Base-by-base conservation (phyloP, 2,797 vertebrate genomes). In the Coccyzus lansbergi region DNA sequence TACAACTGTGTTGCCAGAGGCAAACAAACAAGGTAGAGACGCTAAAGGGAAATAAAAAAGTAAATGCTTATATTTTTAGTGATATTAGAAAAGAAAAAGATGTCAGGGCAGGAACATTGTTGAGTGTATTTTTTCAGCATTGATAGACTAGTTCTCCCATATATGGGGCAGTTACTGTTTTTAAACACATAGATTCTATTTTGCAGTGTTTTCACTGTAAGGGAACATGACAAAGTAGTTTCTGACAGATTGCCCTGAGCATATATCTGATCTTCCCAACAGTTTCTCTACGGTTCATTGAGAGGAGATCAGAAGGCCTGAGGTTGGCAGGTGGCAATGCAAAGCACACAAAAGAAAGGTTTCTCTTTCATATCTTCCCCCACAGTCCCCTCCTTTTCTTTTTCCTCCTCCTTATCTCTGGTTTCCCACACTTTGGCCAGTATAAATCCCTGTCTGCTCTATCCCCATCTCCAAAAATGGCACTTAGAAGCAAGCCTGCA, bases 201-300 rank as follows among this genome's bases (percentile, higher is more conserved):
- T 94, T 96, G 70, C 2, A 1, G 2, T 2, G 56, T 59, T 74
- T 94, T 83, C 79, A 77, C 55, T 90, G 33, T n/a, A 59, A 69
- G 31, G 42, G 75, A 95, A 96, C 68, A n/a, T 85, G 81, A 83
- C 40, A 90, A 83, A 65, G 83, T 88, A 76, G 75, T 69, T 94
- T 86, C 71, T 97, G 86, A 97, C 95, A 96, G 94, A 95, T 95
- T 83, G 91, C 90, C 77, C 72, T 88, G 70, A 86, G 74, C 29
- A 0, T 58, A 24, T 83, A 74, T 86, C 53, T 96, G 91, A 97
- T 97, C 94, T 95, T 95, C 88, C 91, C 74, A 94, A 93, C 71
- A 60, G 78, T 70, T 80, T 83, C 64, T 49, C 75, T 76, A 56
- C 2, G 38, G 75, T 92, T 97, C 81, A 94, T 80, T 64, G 80